Conservation (phyloP, 2,797 vertebrate genomes). For the Meda fulgida region DNA sequence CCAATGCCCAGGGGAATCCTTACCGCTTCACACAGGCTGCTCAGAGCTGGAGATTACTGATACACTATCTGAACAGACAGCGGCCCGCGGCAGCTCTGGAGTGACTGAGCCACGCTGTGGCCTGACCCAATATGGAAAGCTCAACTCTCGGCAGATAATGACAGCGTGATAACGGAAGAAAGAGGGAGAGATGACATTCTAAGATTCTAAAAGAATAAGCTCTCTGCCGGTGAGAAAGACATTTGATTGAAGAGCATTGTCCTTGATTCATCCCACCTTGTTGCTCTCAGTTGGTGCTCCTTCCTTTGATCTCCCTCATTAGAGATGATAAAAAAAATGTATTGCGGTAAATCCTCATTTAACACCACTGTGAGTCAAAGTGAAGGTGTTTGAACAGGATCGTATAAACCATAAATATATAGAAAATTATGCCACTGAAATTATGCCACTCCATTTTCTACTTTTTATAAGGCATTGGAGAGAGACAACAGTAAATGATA, state of each 20-base stretch:
- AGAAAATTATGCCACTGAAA: not conserved
- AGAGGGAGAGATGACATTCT: conserved; percentile 39
- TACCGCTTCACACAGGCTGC: conserved; percentile 37
- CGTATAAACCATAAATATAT: not conserved
- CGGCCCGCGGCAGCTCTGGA: conserved; percentile 27
- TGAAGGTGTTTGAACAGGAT: not conserved
- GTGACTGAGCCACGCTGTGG: conserved; percentile 22
- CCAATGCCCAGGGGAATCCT: conserved; percentile 42
- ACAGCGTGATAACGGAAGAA: conserved; percentile 13
- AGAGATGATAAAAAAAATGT: not conserved
- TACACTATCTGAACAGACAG: conserved; percentile 45
- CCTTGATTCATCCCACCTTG: conserved; percentile 12
- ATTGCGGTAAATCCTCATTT: not conserved
- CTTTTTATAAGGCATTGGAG: not conserved
- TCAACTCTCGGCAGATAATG: conserved; percentile 27
- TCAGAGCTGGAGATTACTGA: conserved; percentile 46
- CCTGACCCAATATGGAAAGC: conserved; percentile 46
- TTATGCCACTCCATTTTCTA: not conserved
- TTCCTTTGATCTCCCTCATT: not conserved
- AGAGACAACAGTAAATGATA: not conserved
- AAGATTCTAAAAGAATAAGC: conserved; percentile 23
- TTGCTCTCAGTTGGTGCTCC: not conserved
- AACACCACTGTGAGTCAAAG: not conserved
- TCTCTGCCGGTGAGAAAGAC: not conserved
- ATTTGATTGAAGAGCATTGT: conserved; percentile 28